phyloP scores from a whole-genome alignment of 2,797 vertebrate species.

The Pipistrellus pygmaeus region DNA sequence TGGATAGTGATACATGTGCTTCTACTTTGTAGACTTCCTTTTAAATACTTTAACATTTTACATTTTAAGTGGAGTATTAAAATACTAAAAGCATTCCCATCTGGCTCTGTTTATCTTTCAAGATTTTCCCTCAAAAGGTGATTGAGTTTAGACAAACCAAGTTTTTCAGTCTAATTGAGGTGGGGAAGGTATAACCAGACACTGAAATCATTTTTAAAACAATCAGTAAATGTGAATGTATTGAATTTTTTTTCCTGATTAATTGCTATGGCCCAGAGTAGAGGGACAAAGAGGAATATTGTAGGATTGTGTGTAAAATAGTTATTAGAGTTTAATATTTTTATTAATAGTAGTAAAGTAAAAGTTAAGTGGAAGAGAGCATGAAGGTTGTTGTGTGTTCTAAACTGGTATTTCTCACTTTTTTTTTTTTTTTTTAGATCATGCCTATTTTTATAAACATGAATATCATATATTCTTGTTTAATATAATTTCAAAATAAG shows the following conservation, averaged over 20 bases:
- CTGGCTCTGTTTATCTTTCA: not conserved
- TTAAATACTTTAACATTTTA: constrained; percentile 52
- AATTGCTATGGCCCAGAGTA: not conserved
- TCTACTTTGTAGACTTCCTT: constrained; percentile 3
- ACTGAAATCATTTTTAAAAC: not conserved
- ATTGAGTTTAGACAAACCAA: not conserved
- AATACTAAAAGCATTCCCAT: constrained; percentile 5
- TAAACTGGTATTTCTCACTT: not conserved
- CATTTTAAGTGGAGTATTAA: constrained; percentile 44
- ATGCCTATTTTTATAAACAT: not conserved
- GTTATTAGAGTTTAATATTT: not conserved
- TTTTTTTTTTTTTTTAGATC: not conserved
- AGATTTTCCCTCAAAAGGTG: constrained; percentile 11
- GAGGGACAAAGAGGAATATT: not conserved
- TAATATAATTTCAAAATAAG: constrained; percentile 42
- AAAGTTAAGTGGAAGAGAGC: not conserved
- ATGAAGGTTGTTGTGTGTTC: not conserved
- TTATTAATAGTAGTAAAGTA: not conserved
- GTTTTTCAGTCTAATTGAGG: not conserved
- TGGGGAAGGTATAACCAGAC: not conserved
- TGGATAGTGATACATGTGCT: not conserved
- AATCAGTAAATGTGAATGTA: constrained; percentile 1
- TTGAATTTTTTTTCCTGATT: not conserved
- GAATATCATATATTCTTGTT: not conserved
- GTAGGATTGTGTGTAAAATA: not conserved